phyloP scores from a whole-genome alignment of 2,113 vertebrate species.

The Bostrychus sinensis region DNA sequence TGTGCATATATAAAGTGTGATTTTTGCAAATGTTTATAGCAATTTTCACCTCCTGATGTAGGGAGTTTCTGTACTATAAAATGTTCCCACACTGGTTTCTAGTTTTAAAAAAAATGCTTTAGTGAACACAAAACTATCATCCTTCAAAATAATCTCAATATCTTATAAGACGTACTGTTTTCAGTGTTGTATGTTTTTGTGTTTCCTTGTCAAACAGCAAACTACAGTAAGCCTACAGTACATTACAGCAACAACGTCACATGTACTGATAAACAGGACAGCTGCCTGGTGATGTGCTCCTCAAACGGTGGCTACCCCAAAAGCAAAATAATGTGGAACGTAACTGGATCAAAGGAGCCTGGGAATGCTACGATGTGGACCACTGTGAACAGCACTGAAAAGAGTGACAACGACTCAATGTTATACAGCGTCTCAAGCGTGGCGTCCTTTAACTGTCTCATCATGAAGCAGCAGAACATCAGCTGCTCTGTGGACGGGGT shows the following conservation, averaged over 20 bases:
- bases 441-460: conserved; percentile 41
- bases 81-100: no score
- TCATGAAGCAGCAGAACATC: background rate
- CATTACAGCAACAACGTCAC: rapidly evolving
- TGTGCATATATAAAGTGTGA: no score
- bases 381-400: background rate
- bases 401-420: background rate
- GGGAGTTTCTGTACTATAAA: no score
- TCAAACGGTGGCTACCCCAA: conserved; percentile 44
- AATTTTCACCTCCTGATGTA: no score
- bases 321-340: background rate
- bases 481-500: conserved; percentile 39
- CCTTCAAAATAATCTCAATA: no score
- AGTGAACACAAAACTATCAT: no score
- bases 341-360: rapidly evolving
- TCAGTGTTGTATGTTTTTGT: background rate
- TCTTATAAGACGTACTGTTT: no score
- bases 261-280: background rate
- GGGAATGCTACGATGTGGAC: background rate
- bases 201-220: conserved; percentile 29
- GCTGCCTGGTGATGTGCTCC: conserved; percentile 20
- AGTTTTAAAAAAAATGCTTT: no score
- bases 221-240: conserved; percentile 44
- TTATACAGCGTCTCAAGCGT: conserved; percentile 28
- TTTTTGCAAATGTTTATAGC: no score